These are phyloP conservation scores for Orussus abietinus DNA, from an alignment of 1,140 invertebrate species.

Conservation along the genomic window DNA sequence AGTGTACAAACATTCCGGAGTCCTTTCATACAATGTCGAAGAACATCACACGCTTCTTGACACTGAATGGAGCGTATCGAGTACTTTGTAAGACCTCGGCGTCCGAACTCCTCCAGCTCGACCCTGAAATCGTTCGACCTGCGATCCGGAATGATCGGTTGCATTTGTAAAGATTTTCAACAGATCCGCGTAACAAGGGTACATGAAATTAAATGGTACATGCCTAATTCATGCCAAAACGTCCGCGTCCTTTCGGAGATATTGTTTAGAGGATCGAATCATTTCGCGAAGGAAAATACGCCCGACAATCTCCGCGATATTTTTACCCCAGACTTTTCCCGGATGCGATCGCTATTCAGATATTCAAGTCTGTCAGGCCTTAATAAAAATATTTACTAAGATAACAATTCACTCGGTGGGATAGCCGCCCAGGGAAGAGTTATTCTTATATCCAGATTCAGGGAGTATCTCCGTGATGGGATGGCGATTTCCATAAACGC, in stretches of 20 bases:
- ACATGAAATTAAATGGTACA: too few relatives aligned
- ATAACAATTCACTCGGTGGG: constrained; percentile 31
- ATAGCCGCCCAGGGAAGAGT: constrained; percentile 21
- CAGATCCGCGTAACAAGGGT: too few relatives aligned
- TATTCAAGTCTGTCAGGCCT: constrained; percentile 34
- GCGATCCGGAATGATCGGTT: too few relatives aligned
- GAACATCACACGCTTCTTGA: constrained; percentile 28
- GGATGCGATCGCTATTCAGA: constrained; percentile 36
- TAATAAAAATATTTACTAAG: constrained; percentile 46
- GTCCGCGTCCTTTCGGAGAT: too few relatives aligned
- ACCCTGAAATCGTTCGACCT: too few relatives aligned
- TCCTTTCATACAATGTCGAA: constrained; percentile 33
- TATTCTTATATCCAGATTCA: constrained; percentile 42
- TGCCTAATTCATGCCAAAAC: too few relatives aligned
- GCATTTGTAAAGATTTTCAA: too few relatives aligned
- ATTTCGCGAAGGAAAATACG: background rate
- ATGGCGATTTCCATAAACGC: constrained; percentile 34
- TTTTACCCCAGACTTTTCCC: background rate
- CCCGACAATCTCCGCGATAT: constrained; percentile 6
- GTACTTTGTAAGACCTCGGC: constrained; percentile 7
- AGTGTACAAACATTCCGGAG: constrained; percentile 34
- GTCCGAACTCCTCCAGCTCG: too few relatives aligned
- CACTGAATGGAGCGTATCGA: constrained; percentile 23
- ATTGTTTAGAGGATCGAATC: too few relatives aligned
- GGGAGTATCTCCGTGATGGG: constrained; percentile 16